Evolutionary conservation across 2,888 invertebrate genomes (phyloP).

Genomic region (Chalcosyrphus nemorum): DNA sequence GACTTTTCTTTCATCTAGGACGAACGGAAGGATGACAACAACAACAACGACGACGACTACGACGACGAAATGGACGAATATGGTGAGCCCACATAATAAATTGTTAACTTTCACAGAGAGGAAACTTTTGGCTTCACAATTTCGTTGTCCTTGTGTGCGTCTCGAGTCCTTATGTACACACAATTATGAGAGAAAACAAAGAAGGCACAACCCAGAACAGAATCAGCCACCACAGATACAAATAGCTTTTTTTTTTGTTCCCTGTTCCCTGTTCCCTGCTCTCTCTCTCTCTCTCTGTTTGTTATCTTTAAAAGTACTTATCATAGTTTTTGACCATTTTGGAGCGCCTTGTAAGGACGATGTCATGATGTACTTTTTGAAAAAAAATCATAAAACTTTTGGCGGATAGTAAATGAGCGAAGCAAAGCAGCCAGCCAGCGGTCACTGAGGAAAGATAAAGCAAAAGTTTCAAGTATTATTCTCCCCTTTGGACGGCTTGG

Average conservation of each 20-base stretch:
- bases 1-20: conserved; percentile 12
- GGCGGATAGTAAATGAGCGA: conserved; percentile 62
- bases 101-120: conserved; percentile 59
- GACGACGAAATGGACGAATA: conserved; percentile 50
- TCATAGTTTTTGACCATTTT: conserved; percentile 61
- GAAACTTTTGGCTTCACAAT: conserved; percentile 57
- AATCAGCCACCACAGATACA: conserved; percentile 22
- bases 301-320: conserved; percentile 69
- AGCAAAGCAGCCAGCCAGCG: conserved; percentile 44
- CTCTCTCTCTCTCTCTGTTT: neutral
- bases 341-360: conserved; percentile 39
- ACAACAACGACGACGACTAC: conserved; percentile 45
- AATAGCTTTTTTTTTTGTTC: conserved; percentile 54
- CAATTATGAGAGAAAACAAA: conserved; percentile 68
- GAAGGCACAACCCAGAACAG: no score
- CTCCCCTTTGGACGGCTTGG: no score
- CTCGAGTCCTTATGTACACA: conserved; percentile 31
- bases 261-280: no score
- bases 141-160: neutral
- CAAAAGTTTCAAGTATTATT: conserved; percentile 41
- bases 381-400: conserved; percentile 46
- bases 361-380: conserved; percentile 62
- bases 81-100: conserved; percentile 67
- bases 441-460: conserved; percentile 5
- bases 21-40: conserved; percentile 34